Base-by-base conservation (phyloP, 2,113 vertebrate species). In the Sorex araneus region DNA sequence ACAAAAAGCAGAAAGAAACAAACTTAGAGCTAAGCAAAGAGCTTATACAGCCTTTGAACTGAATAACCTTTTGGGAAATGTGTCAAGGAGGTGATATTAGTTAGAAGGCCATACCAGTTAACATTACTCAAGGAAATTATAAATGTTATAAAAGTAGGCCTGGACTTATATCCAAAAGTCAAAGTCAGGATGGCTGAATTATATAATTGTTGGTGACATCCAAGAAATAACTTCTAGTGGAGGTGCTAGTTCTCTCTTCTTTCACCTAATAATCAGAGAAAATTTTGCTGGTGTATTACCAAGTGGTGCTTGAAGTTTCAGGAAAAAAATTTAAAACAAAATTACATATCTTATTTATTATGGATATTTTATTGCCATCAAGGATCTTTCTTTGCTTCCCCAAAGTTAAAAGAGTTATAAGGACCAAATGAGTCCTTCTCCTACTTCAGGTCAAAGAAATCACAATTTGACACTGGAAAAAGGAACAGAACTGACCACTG, bases 361-460 rank as follows among this genome's bases (percentile, higher is more conserved):
- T 57, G 54, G 15, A 18, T 57, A 19, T 19, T 19, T 57, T 19
- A 19, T 23, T 60, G 57, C 47, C 47, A 21, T 23, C 57, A 21
- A 60, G 57, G 8, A 23, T 60, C 57, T 21, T 23, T 60, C 19
- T 60, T 60, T 60, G 54, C 19, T 60, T 7, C 57, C 45, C 11
- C 23, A 73, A 47, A 34, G 9, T 45, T 25, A 16, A n/a, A 32
- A 40, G 63, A 77, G 7, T 40, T 78, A 50, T 13, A 87, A 6
- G 0, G 0, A 11, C 7, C 18, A 3, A 30, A 34, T 30, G 0
- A n/a, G 16, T 13, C 30, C 4, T 3, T 11, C 76, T 30, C 40
- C 27, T 32, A 28, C 12, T 5, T 19, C 64, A 92, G 34, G 25
- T 73, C 64, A 57, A 64, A 27, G 5, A 34, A n/a, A 70, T 25